Percentiles rank a stretch among this genome's conserved stretches.
phyloP scores from a whole-genome alignment of 2,113 vertebrate species.

The Megaptera novaeangliae region DNA sequence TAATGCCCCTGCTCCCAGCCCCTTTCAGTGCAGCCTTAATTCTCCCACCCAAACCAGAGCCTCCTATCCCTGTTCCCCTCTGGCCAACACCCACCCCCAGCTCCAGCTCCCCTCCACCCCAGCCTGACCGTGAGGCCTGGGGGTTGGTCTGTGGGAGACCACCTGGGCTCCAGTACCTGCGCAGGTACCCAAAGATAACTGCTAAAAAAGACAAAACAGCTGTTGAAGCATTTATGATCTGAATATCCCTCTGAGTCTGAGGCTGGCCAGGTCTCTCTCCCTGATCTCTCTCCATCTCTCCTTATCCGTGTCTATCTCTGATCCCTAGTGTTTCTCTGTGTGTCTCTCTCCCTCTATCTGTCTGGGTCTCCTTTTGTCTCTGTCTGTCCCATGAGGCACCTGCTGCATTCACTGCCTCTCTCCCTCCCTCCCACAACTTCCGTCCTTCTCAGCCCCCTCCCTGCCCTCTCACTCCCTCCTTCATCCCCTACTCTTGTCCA shows the following conservation, averaged over 20 bases:
- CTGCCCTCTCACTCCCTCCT: not conserved
- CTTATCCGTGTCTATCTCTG: fast-evolving
- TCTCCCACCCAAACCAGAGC: not conserved
- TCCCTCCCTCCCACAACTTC: not conserved
- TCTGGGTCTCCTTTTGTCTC: not conserved
- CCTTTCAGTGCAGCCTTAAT: not conserved
- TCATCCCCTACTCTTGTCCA: too few species aligned
- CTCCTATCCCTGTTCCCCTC: not conserved
- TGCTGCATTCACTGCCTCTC: not conserved
- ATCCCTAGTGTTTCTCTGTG: not conserved
- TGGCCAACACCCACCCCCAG: not conserved
- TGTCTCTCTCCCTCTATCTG: not conserved
- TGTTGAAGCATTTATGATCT: fast-evolving
- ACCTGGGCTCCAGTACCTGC: not conserved
- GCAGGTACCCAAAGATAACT: too few species aligned
- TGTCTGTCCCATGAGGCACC: not conserved
- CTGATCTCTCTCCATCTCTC: not conserved
- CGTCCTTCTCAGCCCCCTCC: not conserved
- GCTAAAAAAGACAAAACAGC: too few species aligned
- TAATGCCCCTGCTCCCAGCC: not conserved
- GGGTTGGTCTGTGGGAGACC: too few species aligned
- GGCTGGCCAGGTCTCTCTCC: not conserved
- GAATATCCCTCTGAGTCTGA: not conserved
- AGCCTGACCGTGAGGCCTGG: not conserved
- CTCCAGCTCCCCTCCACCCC: not conserved